phyloP scores from a whole-genome alignment of 2,888 invertebrate genomes.

The Drosophila anomelani region DNA sequence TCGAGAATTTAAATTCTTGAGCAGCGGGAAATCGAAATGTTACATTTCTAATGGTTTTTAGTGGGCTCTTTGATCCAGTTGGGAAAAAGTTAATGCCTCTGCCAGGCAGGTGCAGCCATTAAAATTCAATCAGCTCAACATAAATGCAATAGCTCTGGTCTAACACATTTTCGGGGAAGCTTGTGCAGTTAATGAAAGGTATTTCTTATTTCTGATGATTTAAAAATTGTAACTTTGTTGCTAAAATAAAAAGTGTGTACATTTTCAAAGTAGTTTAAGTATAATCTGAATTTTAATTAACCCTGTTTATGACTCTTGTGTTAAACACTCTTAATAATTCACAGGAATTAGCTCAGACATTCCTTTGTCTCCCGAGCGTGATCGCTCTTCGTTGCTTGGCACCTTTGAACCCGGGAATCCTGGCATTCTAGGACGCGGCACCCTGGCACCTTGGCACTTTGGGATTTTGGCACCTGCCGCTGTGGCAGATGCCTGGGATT shows the following conservation, averaged over 20 bases:
- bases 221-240: too few species aligned
- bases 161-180: background rate
- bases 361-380: background rate
- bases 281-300: background rate
- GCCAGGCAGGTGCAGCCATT: constrained; percentile 28
- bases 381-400: background rate
- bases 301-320: background rate
- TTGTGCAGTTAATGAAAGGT: background rate
- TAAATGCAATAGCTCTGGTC: background rate
- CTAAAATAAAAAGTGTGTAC: too few species aligned
- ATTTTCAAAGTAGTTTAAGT: too few species aligned
- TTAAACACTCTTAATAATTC: constrained; percentile 3
- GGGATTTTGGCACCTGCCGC: constrained; percentile 43
- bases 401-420: constrained; percentile 5
- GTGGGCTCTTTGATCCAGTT: constrained; percentile 18
- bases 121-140: constrained; percentile 24
- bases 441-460: constrained; percentile 17
- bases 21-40: constrained; percentile 15
- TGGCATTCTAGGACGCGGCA: constrained; percentile 1
- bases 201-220: background rate
- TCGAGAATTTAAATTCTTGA: constrained; percentile 18
- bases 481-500: constrained; percentile 49
- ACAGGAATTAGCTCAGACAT: constrained; percentile 23
- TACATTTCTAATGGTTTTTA: constrained; percentile 9
- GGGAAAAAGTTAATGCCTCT: background rate